Evolutionary conservation across 2,797 vertebrate species (phyloP).

Genomic region (Sebastes minor): DNA sequence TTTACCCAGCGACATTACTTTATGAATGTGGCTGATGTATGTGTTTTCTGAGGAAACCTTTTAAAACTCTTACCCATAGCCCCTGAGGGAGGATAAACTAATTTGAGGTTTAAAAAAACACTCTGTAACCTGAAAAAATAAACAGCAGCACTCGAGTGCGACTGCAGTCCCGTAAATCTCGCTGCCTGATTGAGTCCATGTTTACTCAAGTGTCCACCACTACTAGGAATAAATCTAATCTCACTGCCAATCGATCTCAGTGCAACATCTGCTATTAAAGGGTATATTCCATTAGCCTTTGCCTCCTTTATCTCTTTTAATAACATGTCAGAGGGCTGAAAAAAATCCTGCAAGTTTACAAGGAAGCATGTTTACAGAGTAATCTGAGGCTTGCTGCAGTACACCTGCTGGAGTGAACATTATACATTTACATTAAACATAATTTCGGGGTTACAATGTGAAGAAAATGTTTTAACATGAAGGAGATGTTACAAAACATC

Average conservation of each 20-base stretch:
- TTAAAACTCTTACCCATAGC: slow-evolving; percentile 63
- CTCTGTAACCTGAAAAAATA: slow-evolving; percentile 67
- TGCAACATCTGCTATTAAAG: slow-evolving; percentile 54
- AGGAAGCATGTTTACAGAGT: slow-evolving; percentile 50
- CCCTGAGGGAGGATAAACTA: slow-evolving; percentile 69
- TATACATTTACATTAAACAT: slow-evolving; percentile 55
- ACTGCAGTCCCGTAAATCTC: slow-evolving; percentile 57
- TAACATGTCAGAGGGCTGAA: slow-evolving; percentile 61
- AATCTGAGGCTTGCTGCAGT: slow-evolving; percentile 3
- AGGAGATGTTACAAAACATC: slow-evolving; percentile 58
- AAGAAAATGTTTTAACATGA: slow-evolving; percentile 51
- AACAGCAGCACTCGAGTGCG: slow-evolving; percentile 56
- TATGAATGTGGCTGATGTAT: slow-evolving; percentile 20
- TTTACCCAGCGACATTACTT: slow-evolving; percentile 27
- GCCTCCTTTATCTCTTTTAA: slow-evolving; percentile 52
- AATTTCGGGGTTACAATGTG: slow-evolving; percentile 34
- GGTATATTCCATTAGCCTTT: slow-evolving; percentile 54
- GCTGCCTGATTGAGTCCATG: slow-evolving; percentile 54
- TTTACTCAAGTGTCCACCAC: slow-evolving; percentile 61
- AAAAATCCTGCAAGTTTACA: slow-evolving; percentile 3
- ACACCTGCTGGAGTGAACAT: slow-evolving; percentile 55
- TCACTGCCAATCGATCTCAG: slow-evolving; percentile 46
- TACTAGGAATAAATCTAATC: slow-evolving; percentile 66
- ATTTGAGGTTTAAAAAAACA: slow-evolving; percentile 67
- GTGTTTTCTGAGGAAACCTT: slow-evolving; percentile 57